Base-by-base conservation (phyloP, 2,797 vertebrate genomes). In the Gymnodraco acuticeps region DNA sequence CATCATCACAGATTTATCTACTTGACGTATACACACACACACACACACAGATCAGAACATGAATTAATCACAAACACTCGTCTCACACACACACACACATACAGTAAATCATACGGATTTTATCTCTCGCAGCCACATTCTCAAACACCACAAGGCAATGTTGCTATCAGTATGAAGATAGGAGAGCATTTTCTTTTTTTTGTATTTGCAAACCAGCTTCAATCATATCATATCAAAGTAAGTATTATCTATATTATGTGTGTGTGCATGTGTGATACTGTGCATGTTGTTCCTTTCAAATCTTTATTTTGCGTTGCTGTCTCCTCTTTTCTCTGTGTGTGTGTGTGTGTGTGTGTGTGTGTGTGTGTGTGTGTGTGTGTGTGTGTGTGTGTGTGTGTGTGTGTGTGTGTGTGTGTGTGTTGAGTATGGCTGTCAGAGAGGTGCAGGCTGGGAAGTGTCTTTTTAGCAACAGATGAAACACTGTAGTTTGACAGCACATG, bases 381-480 rank as follows among this genome's bases (percentile, higher is more conserved):
- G 23, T 23, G 3, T 23, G 23, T 23, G 23, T 23, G 23, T 23
- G 23, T 27, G 27, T 27, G 27, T 4, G 27, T 27, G 27, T 3
- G 23, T 23, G 23, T 3, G 23, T 68, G 60, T 67, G 69, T 67
- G 38, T 73, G 71, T 58, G 67, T 74, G 66, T 43, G 62, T 68
- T 78, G 84, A 81, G 63, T 51, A 43, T 48, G 70, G 80, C 88
- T 93, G 90, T 91, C 90, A 90, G 85, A 79, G 75, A 73, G 74
- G 76, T 84, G 84, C 86, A 88, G 81, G 78, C 72, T 76, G 80
- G 82, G 82, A 87, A 87, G 86, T 76, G 73, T 85, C 83, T 89
- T 87, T 91, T 90, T 88, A 85, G 76, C 79, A 87, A 82, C 84
- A 91, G 87, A 92, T 93, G 87, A 93, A 93, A 93, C 87, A 73